phyloP scores from a whole-genome alignment of 2,888 invertebrate species.

The Catocala fraxini region DNA sequence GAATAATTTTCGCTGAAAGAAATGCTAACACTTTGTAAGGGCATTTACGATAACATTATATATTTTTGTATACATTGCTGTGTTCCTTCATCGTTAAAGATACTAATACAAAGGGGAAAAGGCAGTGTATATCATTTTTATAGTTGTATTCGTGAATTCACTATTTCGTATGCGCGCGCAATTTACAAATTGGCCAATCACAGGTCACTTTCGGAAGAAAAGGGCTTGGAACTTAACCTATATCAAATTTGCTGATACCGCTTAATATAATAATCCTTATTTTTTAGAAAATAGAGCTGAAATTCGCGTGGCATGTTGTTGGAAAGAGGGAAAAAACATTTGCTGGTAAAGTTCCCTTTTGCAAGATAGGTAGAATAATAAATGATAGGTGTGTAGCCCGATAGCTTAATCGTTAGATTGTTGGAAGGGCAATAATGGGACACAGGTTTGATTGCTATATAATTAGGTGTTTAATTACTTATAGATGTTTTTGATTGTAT shows the following conservation, averaged over 20 bases:
- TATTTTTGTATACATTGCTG: conserved; percentile 21
- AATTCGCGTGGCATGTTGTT: conserved; percentile 2
- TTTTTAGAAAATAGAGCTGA: accelerated
- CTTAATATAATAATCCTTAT: conserved; percentile 8
- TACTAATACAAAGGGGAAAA: neutral
- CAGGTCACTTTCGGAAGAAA: conserved; percentile 55
- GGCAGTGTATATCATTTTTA: conserved; percentile 22
- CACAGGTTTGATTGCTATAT: neutral
- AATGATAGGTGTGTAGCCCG: conserved; percentile 5
- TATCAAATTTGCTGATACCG: conserved; percentile 20
- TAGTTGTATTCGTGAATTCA: conserved; percentile 6
- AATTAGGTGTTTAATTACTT: no score
- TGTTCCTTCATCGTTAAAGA: neutral
- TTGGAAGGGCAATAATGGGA: neutral
- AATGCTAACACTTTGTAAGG: conserved; percentile 5
- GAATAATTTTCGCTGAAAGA: conserved; percentile 38
- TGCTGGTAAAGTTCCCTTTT: conserved; percentile 18
- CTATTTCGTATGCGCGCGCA: conserved; percentile 64
- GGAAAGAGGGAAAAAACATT: conserved; percentile 6
- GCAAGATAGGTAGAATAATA: conserved; percentile 18
- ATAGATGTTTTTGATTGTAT: no score
- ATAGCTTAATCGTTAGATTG: conserved; percentile 2
- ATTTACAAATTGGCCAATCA: conserved; percentile 61
- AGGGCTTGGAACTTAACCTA: conserved; percentile 57
- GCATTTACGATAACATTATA: conserved; percentile 1